Evolutionary conservation across 2,797 vertebrate species (phyloP).

Genomic region (Mergus octosetaceus): DNA sequence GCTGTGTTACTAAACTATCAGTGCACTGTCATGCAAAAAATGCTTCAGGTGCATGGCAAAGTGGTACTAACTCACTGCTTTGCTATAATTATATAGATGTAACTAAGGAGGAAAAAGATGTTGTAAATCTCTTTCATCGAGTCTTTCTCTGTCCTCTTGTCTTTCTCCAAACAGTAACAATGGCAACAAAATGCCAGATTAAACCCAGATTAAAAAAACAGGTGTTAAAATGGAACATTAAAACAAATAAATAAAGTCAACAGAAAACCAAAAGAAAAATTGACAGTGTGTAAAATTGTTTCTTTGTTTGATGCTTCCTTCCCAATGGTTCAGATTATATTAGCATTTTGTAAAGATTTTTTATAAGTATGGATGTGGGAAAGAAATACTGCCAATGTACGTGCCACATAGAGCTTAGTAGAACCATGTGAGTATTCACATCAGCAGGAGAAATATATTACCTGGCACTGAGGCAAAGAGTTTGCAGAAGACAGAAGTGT

Average conservation of each 20-base stretch:
- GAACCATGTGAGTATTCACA: background rate
- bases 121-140: conserved; percentile 1
- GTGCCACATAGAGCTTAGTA: background rate
- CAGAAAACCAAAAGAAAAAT: background rate
- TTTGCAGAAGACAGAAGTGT: conserved; percentile 7
- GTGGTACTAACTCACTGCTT: background rate
- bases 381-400: conserved; percentile 29
- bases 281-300: background rate
- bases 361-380: conserved; percentile 29
- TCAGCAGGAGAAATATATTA: conserved; percentile 30
- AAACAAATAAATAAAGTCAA: background rate
- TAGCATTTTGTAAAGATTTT: conserved; percentile 31
- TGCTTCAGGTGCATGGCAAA: conserved; percentile 49
- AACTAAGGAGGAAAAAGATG: background rate
- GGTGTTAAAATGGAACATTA: background rate
- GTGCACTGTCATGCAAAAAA: conserved; percentile 47
- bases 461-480: conserved; percentile 31
- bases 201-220: background rate
- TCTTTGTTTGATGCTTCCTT: background rate
- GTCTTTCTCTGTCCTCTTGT: background rate
- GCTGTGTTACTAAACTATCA: conserved; percentile 32
- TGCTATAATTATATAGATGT: conserved; percentile 28
- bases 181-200: background rate
- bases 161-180: background rate
- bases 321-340: background rate